Evolutionary conservation across 2,113 vertebrate genomes (phyloP), one percentile per base, ranked within the genome.

Genomic region (Papio anubis): DNA sequence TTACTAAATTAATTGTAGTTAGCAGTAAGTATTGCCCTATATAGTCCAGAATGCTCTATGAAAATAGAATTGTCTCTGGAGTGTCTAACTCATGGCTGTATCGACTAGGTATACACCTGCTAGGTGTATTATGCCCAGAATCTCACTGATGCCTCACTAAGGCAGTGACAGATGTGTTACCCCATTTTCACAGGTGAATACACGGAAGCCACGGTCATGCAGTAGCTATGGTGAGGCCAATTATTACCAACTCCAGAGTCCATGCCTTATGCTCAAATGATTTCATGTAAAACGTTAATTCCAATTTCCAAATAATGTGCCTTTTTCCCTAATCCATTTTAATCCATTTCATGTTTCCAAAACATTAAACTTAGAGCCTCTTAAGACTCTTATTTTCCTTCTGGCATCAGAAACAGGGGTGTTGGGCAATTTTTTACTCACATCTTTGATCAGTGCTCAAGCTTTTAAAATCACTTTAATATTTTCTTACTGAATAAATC

Each of bases 111-210:
- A 7, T 8, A 45, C 18, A 6, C 2, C 14, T 25, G 14, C 17
- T 6, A 6, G 66, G 48, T 1, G 0, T 2, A 10, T 9, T 3
- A 59, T 3, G 7, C 27, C 11, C 30, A 35, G 79, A 7, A 55
- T 70, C 76, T 88, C 72, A 21, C 27, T 2, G 59, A 52, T 18
- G 59, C 27, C 52, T 7, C 17, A 3, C 25, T 1, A n/a, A n/a
- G 0, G 48, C 50, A 72, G 72, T 5, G 4, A 48, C 27, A 14
- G 32, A 6, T 0, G 1, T 16, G 38, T 40, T 1, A 27, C 7
- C 81, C 64, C 82, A 32, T 66, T 82, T 25, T 32, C 73, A 59
- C 45, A 52, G 48, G 52, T 59, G 88, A 64, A 18, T 35, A 16
- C 35, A 61, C 57, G 4, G 75, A 95, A 90, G 86, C n/a, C 27